phyloP scores from a whole-genome alignment of 2,888 invertebrate species.

The Alsophila aescularia region DNA sequence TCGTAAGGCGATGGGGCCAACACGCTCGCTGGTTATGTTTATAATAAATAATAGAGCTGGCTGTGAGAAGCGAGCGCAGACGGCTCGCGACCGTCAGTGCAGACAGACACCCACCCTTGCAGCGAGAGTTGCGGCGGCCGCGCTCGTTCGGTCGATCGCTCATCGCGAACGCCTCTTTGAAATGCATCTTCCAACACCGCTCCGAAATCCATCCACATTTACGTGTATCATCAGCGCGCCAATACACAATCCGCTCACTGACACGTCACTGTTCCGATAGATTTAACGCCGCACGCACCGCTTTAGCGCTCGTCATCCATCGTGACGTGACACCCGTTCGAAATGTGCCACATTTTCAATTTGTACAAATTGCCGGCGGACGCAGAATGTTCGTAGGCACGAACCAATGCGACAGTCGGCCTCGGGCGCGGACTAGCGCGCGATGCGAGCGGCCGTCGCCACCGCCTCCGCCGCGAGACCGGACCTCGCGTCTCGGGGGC shows the following conservation, averaged over 20 bases:
- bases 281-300: slow-evolving; percentile 42
- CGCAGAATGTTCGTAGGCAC: slow-evolving; percentile 72
- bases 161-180: slow-evolving; percentile 84
- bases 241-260: slow-evolving; percentile 75
- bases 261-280: slow-evolving; percentile 62
- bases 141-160: slow-evolving; percentile 83
- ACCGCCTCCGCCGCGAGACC: slow-evolving; percentile 81
- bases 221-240: slow-evolving; percentile 79
- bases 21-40: slow-evolving; percentile 41
- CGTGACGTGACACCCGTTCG: slow-evolving; percentile 61
- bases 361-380: slow-evolving; percentile 63
- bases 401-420: slow-evolving; percentile 78
- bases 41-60: slow-evolving; percentile 48
- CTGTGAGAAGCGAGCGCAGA: slow-evolving; percentile 50
- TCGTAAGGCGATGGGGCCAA: slow-evolving; percentile 34
- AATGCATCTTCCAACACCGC: slow-evolving; percentile 82
- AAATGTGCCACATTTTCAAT: slow-evolving; percentile 74
- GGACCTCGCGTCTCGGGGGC: slow-evolving; percentile 83
- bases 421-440: slow-evolving; percentile 81
- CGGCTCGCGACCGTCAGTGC: slow-evolving; percentile 55
- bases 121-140: slow-evolving; percentile 82
- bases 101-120: slow-evolving; percentile 80
- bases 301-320: slow-evolving; percentile 56
- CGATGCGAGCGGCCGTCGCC: slow-evolving; percentile 81
- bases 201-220: slow-evolving; percentile 79